These are phyloP conservation scores for Micromys minutus DNA, from an alignment of 2,113 vertebrate species.

Conservation along the genomic window DNA sequence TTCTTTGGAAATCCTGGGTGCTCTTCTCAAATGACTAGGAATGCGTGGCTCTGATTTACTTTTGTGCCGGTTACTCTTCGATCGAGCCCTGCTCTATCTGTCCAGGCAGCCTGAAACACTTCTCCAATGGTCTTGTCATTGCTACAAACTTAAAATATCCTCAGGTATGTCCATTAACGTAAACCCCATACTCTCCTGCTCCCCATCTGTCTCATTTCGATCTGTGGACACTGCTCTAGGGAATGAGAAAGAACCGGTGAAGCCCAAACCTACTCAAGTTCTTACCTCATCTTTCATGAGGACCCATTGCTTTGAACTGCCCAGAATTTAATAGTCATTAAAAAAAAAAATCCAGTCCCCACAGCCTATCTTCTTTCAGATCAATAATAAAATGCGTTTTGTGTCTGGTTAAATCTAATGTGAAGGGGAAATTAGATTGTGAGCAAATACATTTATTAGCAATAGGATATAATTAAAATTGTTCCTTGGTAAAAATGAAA, in stretches of 20 bases:
- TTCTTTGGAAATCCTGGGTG: not conserved
- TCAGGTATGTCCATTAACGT: not conserved
- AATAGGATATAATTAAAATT: not conserved
- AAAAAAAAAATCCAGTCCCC: constrained; percentile 50
- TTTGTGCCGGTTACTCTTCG: not conserved
- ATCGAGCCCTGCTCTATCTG: not conserved
- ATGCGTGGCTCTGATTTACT: not conserved
- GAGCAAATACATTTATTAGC: not conserved
- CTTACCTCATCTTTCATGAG: not conserved
- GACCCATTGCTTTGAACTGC: constrained; percentile 1
- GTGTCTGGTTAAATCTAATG: not conserved
- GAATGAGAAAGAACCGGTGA: not conserved
- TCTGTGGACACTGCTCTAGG: not conserved
- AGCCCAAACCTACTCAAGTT: not conserved
- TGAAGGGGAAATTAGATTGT: not conserved
- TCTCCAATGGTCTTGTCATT: not conserved
- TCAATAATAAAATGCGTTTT: not conserved
- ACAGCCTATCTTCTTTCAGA: not conserved
- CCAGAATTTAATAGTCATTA: not conserved
- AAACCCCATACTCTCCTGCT: not conserved
- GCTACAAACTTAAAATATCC: not conserved
- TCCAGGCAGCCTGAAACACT: not conserved
- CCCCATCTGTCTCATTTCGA: not conserved
- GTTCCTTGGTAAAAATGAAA: not conserved
- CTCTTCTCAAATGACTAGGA: not conserved